Percentiles rank a stretch among this genome's conserved stretches.
phyloP scores from a whole-genome alignment of 2,113 vertebrate species.

The Condylura cristata region DNA sequence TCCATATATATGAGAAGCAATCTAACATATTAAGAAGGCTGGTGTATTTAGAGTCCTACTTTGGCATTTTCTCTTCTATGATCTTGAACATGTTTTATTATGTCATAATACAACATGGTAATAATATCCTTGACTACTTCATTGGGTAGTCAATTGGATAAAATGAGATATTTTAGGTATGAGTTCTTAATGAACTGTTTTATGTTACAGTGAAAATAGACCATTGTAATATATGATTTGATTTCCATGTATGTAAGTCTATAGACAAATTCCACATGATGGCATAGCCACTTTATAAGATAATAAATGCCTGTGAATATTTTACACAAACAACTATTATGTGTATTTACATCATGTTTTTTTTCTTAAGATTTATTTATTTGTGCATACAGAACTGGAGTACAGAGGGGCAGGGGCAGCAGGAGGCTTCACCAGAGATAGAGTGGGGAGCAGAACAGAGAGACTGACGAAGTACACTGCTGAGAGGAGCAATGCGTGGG shows the following conservation, averaged over 20 bases:
- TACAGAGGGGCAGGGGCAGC: no score
- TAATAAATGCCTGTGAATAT: neutral
- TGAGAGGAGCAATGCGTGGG: no score
- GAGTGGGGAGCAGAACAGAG: no score
- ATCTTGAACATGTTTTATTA: neutral
- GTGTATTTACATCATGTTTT: neutral
- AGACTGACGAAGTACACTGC: no score
- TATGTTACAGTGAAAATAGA: neutral
- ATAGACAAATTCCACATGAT: neutral
- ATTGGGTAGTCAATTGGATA: neutral
- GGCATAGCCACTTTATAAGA: neutral
- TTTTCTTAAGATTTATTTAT: no score
- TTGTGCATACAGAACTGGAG: no score
- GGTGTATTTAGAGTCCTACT: neutral
- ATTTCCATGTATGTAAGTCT: neutral
- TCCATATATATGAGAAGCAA: neutral
- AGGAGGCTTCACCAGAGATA: no score
- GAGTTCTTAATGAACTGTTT: neutral
- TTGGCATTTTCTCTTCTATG: neutral
- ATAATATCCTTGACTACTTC: neutral
- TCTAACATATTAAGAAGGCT: neutral
- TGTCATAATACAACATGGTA: neutral
- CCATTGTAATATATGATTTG: neutral
- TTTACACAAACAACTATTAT: neutral
- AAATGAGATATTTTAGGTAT: neutral